Evolutionary conservation across 2,113 vertebrate genomes (phyloP).

Genomic region (Crotalus helleri): DNA sequence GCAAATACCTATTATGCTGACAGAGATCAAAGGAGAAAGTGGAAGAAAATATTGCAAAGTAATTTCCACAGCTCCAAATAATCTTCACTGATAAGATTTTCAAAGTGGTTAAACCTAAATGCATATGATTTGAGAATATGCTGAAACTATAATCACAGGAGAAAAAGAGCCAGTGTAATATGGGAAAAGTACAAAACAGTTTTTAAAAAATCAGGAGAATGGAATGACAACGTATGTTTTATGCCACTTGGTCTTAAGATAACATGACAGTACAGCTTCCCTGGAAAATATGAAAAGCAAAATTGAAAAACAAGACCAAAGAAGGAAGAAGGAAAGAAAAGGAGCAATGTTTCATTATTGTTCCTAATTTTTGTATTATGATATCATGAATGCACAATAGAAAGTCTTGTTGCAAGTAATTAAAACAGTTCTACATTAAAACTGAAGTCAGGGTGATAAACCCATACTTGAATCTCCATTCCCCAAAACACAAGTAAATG

Average conservation of each 20-base stretch:
- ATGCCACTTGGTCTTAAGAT: background rate
- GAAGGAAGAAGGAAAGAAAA: background rate
- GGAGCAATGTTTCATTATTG: conserved; percentile 4
- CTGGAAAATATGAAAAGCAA: background rate
- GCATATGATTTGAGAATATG: background rate
- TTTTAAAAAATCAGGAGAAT: background rate
- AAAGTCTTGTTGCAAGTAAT: background rate
- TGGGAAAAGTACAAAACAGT: background rate
- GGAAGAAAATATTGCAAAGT: background rate
- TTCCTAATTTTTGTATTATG: conserved; percentile 15
- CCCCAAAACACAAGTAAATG: conserved; percentile 10
- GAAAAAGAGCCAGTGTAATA: background rate
- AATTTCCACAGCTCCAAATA: background rate
- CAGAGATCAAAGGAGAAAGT: background rate
- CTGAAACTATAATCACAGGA: background rate
- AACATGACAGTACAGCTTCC: background rate
- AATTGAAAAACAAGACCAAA: background rate
- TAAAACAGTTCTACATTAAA: background rate
- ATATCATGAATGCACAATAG: conserved; percentile 17
- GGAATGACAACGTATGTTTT: background rate
- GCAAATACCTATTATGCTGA: background rate
- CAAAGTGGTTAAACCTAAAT: background rate
- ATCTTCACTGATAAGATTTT: background rate
- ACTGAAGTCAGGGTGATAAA: background rate
- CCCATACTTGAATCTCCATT: background rate